phyloP scores from a whole-genome alignment of 2,888 invertebrate genomes.

The Linyphia triangularis region DNA sequence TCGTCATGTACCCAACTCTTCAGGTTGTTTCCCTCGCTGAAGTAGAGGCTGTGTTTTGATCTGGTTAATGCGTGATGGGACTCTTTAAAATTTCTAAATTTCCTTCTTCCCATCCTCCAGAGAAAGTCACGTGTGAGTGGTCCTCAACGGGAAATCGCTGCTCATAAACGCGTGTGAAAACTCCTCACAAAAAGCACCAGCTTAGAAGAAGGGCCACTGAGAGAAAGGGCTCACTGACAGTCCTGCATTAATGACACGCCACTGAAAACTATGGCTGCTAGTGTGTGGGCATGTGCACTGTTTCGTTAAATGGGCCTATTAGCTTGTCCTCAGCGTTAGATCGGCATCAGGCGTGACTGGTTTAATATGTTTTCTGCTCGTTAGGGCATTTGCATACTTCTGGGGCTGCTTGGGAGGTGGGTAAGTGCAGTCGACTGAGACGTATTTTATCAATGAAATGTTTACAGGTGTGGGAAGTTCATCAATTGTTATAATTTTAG shows the following conservation, averaged over 20 bases:
- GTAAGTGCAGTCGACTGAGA: background rate
- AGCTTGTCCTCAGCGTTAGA: constrained; percentile 12
- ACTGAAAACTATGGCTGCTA: background rate
- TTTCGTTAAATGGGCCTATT: constrained; percentile 21
- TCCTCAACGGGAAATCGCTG: constrained; percentile 61
- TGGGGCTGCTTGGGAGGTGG: background rate
- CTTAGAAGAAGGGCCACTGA: background rate
- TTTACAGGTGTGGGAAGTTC: background rate
- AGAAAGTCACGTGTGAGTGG: constrained; percentile 59
- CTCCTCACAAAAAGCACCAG: background rate
- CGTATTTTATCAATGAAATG: background rate
- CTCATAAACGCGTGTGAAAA: constrained; percentile 56
- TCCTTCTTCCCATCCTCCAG: constrained; percentile 13
- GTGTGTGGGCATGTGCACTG: background rate
- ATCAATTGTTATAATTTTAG: too few species aligned
- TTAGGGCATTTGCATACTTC: constrained; percentile 6
- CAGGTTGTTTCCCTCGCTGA: too few species aligned
- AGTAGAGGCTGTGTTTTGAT: background rate
- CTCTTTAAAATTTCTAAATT: constrained; percentile 14
- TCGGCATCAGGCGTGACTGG: constrained; percentile 4
- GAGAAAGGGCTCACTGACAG: constrained; percentile 6
- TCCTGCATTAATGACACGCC: background rate
- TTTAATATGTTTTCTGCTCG: background rate
- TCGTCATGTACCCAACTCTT: too few species aligned
- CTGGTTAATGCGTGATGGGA: constrained; percentile 26